Evolutionary conservation across 2,113 vertebrate species (phyloP).

Genomic region (Leucopsar rothschildi): DNA sequence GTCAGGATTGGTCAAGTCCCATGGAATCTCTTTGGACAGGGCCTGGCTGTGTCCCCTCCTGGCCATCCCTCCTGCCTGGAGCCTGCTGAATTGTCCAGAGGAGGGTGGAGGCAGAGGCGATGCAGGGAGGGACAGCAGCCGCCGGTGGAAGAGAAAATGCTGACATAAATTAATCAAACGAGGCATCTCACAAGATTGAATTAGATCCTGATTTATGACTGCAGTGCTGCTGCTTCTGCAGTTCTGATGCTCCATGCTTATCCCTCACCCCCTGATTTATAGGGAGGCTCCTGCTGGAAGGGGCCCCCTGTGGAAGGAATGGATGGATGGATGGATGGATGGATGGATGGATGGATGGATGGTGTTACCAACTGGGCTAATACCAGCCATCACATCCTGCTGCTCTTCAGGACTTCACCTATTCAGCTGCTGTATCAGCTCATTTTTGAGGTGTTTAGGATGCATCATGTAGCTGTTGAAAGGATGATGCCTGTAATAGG

Average conservation of each 20-base stretch:
- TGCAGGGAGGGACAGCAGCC: constrained; percentile 15
- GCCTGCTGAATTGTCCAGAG: neutral
- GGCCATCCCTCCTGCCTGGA: neutral
- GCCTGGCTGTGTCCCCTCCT: neutral
- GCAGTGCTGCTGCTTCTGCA: constrained; percentile 51
- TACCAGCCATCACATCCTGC: neutral
- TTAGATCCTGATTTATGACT: constrained; percentile 79
- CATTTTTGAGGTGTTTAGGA: neutral
- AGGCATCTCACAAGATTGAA: constrained; percentile 76
- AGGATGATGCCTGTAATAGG: neutral
- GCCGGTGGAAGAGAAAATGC: constrained; percentile 43
- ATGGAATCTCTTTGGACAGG: neutral
- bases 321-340: neutral
- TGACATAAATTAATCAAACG: constrained; percentile 80
- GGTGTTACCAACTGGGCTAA: neutral
- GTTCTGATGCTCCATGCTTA: constrained; percentile 19
- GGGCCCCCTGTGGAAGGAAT: neutral
- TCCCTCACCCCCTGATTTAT: constrained; percentile 71
- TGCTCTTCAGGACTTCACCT: neutral
- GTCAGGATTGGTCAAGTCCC: neutral
- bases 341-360: neutral
- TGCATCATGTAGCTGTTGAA: neutral
- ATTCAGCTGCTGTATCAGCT: constrained; percentile 23
- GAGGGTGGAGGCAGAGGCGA: neutral
- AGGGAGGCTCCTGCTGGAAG: constrained; percentile 30